Base-by-base conservation (phyloP, 2,888 invertebrate genomes). In the Clostera curtula region DNA sequence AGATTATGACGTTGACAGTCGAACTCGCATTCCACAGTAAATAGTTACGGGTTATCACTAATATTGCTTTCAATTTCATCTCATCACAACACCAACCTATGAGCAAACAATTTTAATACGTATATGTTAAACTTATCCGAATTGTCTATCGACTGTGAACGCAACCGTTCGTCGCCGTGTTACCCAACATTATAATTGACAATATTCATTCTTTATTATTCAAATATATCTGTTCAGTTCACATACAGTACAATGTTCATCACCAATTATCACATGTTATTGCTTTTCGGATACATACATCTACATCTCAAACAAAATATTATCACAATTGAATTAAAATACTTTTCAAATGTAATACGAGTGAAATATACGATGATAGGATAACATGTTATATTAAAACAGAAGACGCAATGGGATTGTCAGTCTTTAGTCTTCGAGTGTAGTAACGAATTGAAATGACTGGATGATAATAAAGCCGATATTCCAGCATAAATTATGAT, bases 401-500 rank as follows among this genome's bases (percentile, higher is more conserved):
- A 54, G 44, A 60, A 65, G 60, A 64, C 54, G 47, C 56, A 42
- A 39, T 31, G 41, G 43, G 46, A 52, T 55, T 55, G 59, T 75
- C 76, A 74, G 76, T 75, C 74, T 76, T 74, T 45, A 52, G 48
- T 54, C 43, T 61, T 63, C 56, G 50, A 60, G 56, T 52, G 50
- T 51, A 52, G 47, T 49, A 54, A 47, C 42, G 45, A 40, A 59
- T 54, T 69, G 63, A 60, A 67, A 70, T 66, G 53, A 47, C 37
- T 39, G 46, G 33, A 46, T 49, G 57, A 54, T 56, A 57, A 63
- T 56, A 43, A 50, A 61, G 65, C 57, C 56, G 49, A 48, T 65
- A 77, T 76, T 82, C 77, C 82, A 82, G 80, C 82, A 82, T 82
- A 80, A 80, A 80, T 82, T 79, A 82, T 64, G 70, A 61, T 54